Base-by-base conservation (phyloP, 2,113 vertebrate species). In the Aviceda subcristata region DNA sequence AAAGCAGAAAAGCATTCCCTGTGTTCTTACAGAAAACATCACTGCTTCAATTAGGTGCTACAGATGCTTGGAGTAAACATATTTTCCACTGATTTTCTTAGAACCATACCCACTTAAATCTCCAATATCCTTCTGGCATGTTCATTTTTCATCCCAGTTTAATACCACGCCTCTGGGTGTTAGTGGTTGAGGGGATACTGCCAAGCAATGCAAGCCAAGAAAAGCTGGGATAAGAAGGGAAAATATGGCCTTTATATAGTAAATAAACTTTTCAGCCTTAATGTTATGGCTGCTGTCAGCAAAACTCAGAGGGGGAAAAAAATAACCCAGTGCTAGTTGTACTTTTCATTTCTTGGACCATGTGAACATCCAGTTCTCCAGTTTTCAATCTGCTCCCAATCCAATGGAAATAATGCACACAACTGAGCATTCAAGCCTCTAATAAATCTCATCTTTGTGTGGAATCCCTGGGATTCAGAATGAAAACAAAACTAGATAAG, bases 121-220 rank as follows among this genome's bases (percentile, higher is more conserved):
- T 94, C 91, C 94, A 96, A 83, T 96, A 96, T 97, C 97, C 93
- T 93, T 95, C 92, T 97, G 67, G 67, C 86, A 69, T 89, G 90
- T 94, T 92, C 84, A 90, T 96, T 95, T 90, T 90, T 97, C 62
- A 88, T 92, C 90, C 80, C 53, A 88, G 91, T 89, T 94, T 94
- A 97, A 95, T 92, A 91, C 96, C 95, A 97, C 67, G 55, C 91
- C 91, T 94, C 79, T 89, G 77, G 90, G 90, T 96, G 86, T 80
- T 89, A 80, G 93, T 94, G 96, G 95, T 92, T 95, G 92, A 93
- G 92, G 80, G 82, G 97, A 97, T 88, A 63, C 39, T 90, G 96
- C 95, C 96, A 96, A 94, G 89, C 78, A 92, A 78, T n/a, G n/a
- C 55, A 92, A 96, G 94, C 95, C 92, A 97, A 98, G 96, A 78